Evolutionary conservation across 1,140 invertebrate genomes (phyloP).

Genomic region (Bombus pascuorum): DNA sequence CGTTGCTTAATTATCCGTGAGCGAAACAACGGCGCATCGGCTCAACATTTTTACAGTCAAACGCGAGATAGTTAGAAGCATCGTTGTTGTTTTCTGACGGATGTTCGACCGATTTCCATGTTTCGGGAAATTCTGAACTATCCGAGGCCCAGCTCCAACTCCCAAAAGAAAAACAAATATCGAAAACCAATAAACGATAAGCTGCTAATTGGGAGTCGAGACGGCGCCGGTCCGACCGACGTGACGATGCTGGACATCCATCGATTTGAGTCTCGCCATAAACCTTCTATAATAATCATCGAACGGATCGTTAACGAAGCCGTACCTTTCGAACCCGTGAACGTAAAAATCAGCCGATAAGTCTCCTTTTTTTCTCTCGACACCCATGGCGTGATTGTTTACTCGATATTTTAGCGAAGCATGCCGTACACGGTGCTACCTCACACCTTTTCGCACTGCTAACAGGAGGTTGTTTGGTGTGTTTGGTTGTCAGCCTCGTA

Average conservation of each 20-base stretch:
- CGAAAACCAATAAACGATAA: conserved; percentile 81
- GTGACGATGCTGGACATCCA: conserved; percentile 54
- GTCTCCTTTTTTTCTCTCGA: conserved; percentile 30
- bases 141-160: conserved; percentile 45
- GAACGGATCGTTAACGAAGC: conserved; percentile 54
- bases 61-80: conserved; percentile 18
- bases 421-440: conserved; percentile 7
- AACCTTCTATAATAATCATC: conserved; percentile 67
- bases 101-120: conserved; percentile 53
- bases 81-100: background rate
- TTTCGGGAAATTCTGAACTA: conserved; percentile 42
- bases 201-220: conserved; percentile 80
- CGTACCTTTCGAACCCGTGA: conserved; percentile 18
- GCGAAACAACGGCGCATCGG: no score
- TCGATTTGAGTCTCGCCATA: conserved; percentile 67
- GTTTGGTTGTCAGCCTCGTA: background rate
- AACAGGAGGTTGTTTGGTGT: background rate
- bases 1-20: background rate
- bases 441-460: background rate
- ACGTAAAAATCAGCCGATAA: conserved; percentile 41
- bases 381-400: conserved; percentile 51
- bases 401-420: conserved; percentile 33
- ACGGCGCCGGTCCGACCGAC: conserved; percentile 68
- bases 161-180: conserved; percentile 74
- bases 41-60: conserved; percentile 8